Percentiles rank a stretch among this genome's conserved stretches.
Evolutionary conservation across 2,888 invertebrate species (phyloP).

Genomic region (Oscheius sp.): DNA sequence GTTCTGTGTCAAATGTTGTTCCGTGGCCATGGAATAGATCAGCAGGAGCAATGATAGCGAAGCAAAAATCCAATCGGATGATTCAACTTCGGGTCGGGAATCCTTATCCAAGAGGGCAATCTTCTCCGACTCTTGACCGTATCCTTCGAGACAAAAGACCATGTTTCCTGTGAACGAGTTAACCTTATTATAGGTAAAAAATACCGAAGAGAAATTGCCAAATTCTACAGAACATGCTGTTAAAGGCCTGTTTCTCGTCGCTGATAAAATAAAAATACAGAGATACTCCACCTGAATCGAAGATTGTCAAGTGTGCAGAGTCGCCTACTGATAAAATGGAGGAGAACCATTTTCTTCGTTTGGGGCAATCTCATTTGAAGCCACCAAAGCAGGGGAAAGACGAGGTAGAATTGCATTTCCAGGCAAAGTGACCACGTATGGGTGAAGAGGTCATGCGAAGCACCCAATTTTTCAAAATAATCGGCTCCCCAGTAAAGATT

Average conservation of each 20-base stretch:
- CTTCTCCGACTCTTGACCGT: neutral
- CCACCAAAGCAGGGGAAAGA: conserved; percentile 13
- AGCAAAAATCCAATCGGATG: neutral
- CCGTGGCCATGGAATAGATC: neutral
- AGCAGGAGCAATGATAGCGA: neutral
- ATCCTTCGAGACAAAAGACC: neutral
- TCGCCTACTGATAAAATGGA: neutral
- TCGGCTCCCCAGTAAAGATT: neutral
- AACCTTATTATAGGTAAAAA: neutral
- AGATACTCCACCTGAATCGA: neutral
- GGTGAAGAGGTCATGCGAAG: conserved; percentile 15
- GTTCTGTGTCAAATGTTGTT: neutral
- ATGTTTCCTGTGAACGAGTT: conserved; percentile 3
- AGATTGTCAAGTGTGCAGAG: neutral
- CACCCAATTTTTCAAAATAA: conserved; percentile 13
- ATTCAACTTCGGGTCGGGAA: neutral
- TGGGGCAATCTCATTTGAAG: neutral
- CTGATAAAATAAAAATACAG: neutral
- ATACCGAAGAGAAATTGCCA: conserved; percentile 23
- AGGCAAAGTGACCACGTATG: conserved; percentile 24
- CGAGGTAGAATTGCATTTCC: conserved; percentile 24
- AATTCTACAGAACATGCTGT: conserved; percentile 16
- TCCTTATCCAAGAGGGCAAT: neutral
- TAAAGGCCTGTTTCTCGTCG: conserved; percentile 5
- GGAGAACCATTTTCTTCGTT: neutral